A percentile compares a stretch with the other conserved stretches of the same genome.
Evolutionary conservation across 2,888 invertebrate species (phyloP).

Genomic region (Brachyptera risi): DNA sequence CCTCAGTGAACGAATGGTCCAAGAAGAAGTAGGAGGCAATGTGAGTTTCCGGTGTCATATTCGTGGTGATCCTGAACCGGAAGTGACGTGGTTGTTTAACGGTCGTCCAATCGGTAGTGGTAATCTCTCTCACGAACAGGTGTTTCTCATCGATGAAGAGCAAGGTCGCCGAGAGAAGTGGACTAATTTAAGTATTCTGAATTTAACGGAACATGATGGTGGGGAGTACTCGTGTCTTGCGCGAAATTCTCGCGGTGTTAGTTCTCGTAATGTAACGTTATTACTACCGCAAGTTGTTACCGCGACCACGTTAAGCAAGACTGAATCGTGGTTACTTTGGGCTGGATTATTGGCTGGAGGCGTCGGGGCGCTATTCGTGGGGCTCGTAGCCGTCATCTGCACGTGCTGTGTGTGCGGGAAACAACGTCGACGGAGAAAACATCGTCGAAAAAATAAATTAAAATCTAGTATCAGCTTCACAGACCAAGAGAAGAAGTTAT

Average conservation of each 20-base stretch:
- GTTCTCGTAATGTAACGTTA: slow-evolving; percentile 55
- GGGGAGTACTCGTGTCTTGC: slow-evolving; percentile 83
- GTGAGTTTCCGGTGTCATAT: slow-evolving; percentile 78
- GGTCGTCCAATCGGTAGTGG: slow-evolving; percentile 57
- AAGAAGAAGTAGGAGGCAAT: slow-evolving; percentile 78
- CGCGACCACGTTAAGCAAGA: slow-evolving; percentile 65
- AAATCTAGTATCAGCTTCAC: slow-evolving; percentile 79
- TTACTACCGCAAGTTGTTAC: slow-evolving; percentile 51
- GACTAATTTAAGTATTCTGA: slow-evolving; percentile 78
- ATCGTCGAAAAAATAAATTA: slow-evolving; percentile 59
- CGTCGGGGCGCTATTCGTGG: slow-evolving; percentile 59
- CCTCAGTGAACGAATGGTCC: slow-evolving; percentile 51
- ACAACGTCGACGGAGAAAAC: slow-evolving; percentile 47
- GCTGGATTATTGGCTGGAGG: slow-evolving; percentile 67
- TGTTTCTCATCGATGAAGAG: slow-evolving; percentile 31
- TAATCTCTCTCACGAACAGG: slow-evolving; percentile 45
- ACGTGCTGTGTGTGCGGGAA: slow-evolving; percentile 50
- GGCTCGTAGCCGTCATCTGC: slow-evolving; percentile 58
- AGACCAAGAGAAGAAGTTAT: slow-evolving; percentile 81
- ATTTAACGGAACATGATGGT: slow-evolving; percentile 75
- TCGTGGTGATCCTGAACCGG: slow-evolving; percentile 78
- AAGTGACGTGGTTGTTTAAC: slow-evolving; percentile 77
- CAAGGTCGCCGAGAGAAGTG: slow-evolving; percentile 50
- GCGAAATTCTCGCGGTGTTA: slow-evolving; percentile 60
- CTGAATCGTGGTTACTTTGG: slow-evolving; percentile 67